Conservation (phyloP, 2,113 vertebrate genomes). For the Aphyosemion australe region DNA sequence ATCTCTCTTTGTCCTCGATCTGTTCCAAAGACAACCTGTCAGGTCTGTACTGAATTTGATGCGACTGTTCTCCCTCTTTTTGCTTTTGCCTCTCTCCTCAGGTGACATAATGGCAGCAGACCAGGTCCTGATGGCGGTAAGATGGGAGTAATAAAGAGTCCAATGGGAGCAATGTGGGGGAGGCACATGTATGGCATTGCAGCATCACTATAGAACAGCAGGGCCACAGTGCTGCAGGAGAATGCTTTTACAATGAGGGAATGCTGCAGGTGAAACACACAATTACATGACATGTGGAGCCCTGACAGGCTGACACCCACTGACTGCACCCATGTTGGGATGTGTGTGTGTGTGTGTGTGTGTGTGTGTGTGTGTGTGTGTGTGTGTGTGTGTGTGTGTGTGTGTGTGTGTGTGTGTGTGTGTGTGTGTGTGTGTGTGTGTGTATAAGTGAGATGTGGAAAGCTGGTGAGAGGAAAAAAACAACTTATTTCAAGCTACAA, state of each 20-base stretch:
- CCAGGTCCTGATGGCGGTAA: conserved; percentile 70
- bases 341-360: neutral
- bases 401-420: conserved; percentile 8
- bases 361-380: conserved; percentile 8
- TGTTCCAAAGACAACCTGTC: conserved; percentile 68
- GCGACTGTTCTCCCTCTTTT: conserved; percentile 59
- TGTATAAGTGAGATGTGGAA: neutral
- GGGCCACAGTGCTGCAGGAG: conserved; percentile 62
- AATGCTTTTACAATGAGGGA: conserved; percentile 66
- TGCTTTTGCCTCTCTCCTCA: conserved; percentile 59
- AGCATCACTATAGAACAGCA: conserved; percentile 64
- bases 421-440: neutral
- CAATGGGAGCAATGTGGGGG: conserved; percentile 65
- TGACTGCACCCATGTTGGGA: conserved; percentile 46
- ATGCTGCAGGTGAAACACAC: conserved; percentile 74
- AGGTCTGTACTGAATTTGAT: conserved; percentile 51
- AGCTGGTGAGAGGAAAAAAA: conserved; percentile 23
- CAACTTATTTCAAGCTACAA: conserved; percentile 17
- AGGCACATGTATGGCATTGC: conserved; percentile 63
- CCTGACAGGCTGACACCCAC: conserved; percentile 66
- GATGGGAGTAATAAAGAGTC: conserved; percentile 75
- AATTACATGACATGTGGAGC: conserved; percentile 68
- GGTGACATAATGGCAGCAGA: conserved; percentile 70
- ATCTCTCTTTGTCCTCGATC: conserved; percentile 50
- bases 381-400: conserved; percentile 15